Percentiles rank a stretch among this genome's conserved stretches.
Conservation (phyloP, 64 coral and sea anemone genomes). For the Dendrophyllia cribrosa region DNA sequence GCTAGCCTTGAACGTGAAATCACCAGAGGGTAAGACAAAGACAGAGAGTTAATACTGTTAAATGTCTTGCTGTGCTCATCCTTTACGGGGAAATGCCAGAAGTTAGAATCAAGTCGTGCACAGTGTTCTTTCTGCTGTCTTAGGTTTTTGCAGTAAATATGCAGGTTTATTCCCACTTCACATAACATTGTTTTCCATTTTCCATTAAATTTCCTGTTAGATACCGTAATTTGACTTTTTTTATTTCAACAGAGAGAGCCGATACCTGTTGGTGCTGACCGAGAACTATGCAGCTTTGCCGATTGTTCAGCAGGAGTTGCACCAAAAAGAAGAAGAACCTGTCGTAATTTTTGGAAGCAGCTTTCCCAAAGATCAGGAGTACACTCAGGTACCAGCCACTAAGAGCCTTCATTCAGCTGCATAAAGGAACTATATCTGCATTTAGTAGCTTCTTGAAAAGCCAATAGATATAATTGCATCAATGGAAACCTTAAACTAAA, state of each 20-base stretch:
- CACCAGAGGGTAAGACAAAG: neutral
- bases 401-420: no score
- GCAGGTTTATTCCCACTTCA: no score
- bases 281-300: slow-evolving; percentile 90
- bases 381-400: slow-evolving; percentile 67
- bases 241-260: slow-evolving; percentile 69
- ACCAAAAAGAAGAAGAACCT: slow-evolving; percentile 22
- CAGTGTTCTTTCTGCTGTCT: no score
- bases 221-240: neutral
- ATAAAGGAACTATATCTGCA: no score
- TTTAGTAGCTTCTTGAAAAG: no score
- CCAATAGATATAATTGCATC: no score
- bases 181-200: no score
- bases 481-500: no score
- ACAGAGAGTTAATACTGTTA: neutral
- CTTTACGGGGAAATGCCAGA: neutral
- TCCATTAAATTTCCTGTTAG: no score
- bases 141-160: no score
- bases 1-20: slow-evolving; percentile 34
- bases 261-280: slow-evolving; percentile 83
- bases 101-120: no score
- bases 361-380: slow-evolving; percentile 86
- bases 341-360: slow-evolving; percentile 85
- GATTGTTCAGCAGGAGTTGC: slow-evolving; percentile 71
- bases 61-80: neutral